These are phyloP conservation scores for Drosophila truncata DNA, from an alignment of 1,140 invertebrate genomes.

Conservation along the genomic window DNA sequence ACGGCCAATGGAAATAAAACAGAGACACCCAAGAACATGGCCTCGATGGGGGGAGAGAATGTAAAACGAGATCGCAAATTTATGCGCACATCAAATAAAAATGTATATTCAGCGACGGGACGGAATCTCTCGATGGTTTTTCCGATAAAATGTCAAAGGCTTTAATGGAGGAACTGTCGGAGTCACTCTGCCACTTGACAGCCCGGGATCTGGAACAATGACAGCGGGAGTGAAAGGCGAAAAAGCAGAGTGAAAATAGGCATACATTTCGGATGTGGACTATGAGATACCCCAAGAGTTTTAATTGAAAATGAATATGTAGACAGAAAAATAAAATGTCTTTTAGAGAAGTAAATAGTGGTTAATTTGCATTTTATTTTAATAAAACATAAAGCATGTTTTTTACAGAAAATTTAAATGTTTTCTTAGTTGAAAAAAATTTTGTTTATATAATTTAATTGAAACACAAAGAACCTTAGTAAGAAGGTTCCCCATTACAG, in stretches of 20 bases:
- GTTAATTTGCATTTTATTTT: neutral
- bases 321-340: neutral
- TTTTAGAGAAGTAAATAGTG: neutral
- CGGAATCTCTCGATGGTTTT: conserved; percentile 49
- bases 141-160: conserved; percentile 80
- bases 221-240: conserved; percentile 48
- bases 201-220: conserved; percentile 50
- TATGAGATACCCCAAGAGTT: neutral
- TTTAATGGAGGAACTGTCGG: conserved; percentile 56
- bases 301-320: neutral
- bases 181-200: conserved; percentile 59
- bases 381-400: neutral
- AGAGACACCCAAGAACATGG: conserved; percentile 51
- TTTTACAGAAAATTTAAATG: too few species aligned
- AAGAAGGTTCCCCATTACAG: neutral
- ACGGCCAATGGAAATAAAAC: conserved; percentile 63
- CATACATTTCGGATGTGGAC: neutral
- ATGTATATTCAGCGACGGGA: conserved; percentile 38
- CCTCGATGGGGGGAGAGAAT: conserved; percentile 22
- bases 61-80: conserved; percentile 71
- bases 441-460: neutral
- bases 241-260: conserved; percentile 19
- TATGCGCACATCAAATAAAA: conserved; percentile 76
- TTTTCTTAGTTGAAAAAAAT: too few species aligned
- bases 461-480: too few species aligned